Evolutionary conservation across 2,797 vertebrate species (phyloP), one percentile per base, ranked within the genome.

Genomic region (Rhynchonycteris naso): DNA sequence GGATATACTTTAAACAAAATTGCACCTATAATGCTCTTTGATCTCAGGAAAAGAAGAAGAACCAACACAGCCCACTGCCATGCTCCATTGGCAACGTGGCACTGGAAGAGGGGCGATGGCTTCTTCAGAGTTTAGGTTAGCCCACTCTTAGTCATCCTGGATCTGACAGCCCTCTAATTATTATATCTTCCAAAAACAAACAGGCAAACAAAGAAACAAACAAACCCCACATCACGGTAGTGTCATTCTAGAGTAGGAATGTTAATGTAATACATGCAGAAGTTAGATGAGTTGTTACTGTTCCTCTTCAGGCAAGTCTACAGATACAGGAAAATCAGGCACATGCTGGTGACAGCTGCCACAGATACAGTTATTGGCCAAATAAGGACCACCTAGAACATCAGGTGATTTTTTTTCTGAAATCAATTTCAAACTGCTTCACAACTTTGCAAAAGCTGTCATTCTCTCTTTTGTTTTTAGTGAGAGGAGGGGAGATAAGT

Each of bases 1-100:
- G 54, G 59, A 80, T 35, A n/a, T 68, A 19, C 4, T 22, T 63
- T 80, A 94, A 92, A 61, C 56, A 8, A 88, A 91, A 33, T 82
- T 0, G 43, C 65, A 79, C 4, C 0, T 35, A 0, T 87, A 5
- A 6, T 0, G 66, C 2, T 30, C 47, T 43, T 61, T 86, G 59
- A 94, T 59, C 22, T 95, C 47, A 78, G 85, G 58, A 47, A 58
- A 30, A 59, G 58, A 74, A 78, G 50, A 84, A 88, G 33, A 33
- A 50, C 16, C 12, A 56, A n/a, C n/a, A 63, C 35, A 35, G 6
- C 5, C 12, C 13, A 43, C 24, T 4, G 4, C 47, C 19, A 9
- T 2, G 26, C 22, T 35, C n/a, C 8, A 1, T 12, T 35, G 59
- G 35, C 52, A 26, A 52, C 1, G 0, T 7, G 26, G 14, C 30